Evolutionary conservation across 1,140 invertebrate species (phyloP).

Genomic region (Gryon sp.): DNA sequence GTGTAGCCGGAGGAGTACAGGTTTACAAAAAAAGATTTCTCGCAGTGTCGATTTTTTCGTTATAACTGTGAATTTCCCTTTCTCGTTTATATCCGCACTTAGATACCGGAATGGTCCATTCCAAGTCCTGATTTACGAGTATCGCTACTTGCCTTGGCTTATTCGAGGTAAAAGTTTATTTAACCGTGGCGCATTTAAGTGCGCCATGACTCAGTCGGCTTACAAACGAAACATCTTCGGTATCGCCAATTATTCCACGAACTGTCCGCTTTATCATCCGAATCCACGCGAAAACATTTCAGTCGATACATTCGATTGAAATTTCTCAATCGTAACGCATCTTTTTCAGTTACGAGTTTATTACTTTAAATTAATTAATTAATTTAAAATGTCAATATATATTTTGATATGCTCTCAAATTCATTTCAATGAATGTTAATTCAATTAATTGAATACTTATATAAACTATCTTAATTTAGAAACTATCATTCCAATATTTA

Average conservation of each 20-base stretch:
- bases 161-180: slow-evolving; percentile 59
- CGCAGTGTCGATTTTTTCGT: slow-evolving; percentile 34
- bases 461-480: too few species aligned
- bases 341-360: too few species aligned
- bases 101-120: slow-evolving; percentile 53
- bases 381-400: too few species aligned
- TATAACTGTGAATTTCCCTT: slow-evolving; percentile 52
- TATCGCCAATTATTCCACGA: slow-evolving; percentile 37
- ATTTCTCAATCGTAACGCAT: not conserved
- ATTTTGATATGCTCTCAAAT: too few species aligned
- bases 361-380: too few species aligned
- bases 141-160: slow-evolving; percentile 32
- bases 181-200: slow-evolving; percentile 51
- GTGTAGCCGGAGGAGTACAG: slow-evolving; percentile 28
- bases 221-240: slow-evolving; percentile 21
- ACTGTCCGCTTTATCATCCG: slow-evolving; percentile 12
- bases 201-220: slow-evolving; percentile 27
- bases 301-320: not conserved
- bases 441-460: too few species aligned
- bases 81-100: slow-evolving; percentile 57
- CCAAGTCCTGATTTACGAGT: slow-evolving; percentile 56
- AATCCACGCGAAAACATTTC: slow-evolving; percentile 12
- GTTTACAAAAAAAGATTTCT: slow-evolving; percentile 23
- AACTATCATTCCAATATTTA: too few species aligned
- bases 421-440: too few species aligned